Percentiles rank a stretch among this genome's conserved stretches.
Conservation (phyloP, 2,888 invertebrate genomes). For the Dorcus hopei region DNA sequence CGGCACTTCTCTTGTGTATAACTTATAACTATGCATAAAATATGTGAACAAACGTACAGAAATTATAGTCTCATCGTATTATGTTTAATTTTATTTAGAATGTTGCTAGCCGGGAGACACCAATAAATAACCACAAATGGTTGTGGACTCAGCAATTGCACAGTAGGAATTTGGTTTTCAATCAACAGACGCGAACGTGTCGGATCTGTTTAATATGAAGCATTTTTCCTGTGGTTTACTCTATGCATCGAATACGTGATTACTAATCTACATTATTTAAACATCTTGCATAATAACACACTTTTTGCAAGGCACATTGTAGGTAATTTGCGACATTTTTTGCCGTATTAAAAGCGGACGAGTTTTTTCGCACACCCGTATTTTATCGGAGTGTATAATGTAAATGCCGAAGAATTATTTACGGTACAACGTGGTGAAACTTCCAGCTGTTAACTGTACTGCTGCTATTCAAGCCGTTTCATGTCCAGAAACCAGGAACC, state of each 20-base stretch:
- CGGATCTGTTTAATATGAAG: background rate
- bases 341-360: too few species aligned
- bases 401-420: too few species aligned
- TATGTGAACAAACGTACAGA: background rate
- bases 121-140: constrained; percentile 16
- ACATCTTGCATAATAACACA: too few species aligned
- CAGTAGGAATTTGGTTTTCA: constrained; percentile 17
- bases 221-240: too few species aligned
- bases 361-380: too few species aligned
- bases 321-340: too few species aligned
- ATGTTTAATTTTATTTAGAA: constrained; percentile 2
- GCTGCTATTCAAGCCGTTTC: background rate
- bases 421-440: too few species aligned
- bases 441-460: too few species aligned
- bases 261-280: too few species aligned
- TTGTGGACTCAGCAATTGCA: constrained; percentile 11
- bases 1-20: background rate
- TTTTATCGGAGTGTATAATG: too few species aligned
- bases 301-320: too few species aligned
- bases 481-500: constrained; percentile 15
- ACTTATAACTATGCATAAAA: background rate
- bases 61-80: constrained; percentile 1
- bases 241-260: too few species aligned
- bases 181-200: constrained; percentile 7
- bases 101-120: constrained; percentile 1